Evolutionary conservation across 2,888 invertebrate species (phyloP), one percentile per base, ranked within the genome.

Genomic region (Ellobium chinense): DNA sequence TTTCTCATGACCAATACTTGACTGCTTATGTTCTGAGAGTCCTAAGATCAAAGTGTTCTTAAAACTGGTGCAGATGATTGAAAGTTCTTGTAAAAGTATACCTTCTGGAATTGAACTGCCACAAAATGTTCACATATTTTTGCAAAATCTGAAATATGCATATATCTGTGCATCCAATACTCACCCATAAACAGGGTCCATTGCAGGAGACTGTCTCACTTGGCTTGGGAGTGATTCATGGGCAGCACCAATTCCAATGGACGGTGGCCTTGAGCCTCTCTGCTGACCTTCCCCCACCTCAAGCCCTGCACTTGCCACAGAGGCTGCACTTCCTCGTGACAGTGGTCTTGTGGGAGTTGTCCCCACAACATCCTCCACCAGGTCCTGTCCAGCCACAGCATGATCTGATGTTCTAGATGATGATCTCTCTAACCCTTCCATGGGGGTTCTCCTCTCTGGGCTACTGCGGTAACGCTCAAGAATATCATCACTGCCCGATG

Each of bases 221-320:
- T 80, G 83, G 12, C 63, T 39, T 1, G 73, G 77, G n/a, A 5
- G 27, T 54, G 86, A 87, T n/a, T 75, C 58, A 36, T 81, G 83
- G 2, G 66, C 68, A 24, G 85, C 85, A 34, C 82, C 83, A 12
- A 81, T 79, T 54, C 79, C 80, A 74, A 56, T 18, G 36, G 73
- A 78, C 73, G 77, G 56, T 24, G 74, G 37, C 36, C 77, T 77
- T 68, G 77, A 77, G 3, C 58, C 60, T 29, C 54, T 34, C 9
- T 58, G 4, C 9, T 58, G 4, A 58, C 68, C 31, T 9, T 60
- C 37, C 36, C 24, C 34, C 14, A 9, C 21, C 14, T 54, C 27
- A 31, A 24, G 2, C 65, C 34, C 21, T n/a, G n/a, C n/a, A n/a
- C n/a, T n/a, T 18, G 7, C 39, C 27, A n/a, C 39, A 34, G 58